A percentile compares a stretch with the other conserved stretches of the same genome.
These are phyloP conservation scores for Tauraco hartlaubi DNA, from an alignment of 2,797 vertebrate species.

Conservation along the genomic window DNA sequence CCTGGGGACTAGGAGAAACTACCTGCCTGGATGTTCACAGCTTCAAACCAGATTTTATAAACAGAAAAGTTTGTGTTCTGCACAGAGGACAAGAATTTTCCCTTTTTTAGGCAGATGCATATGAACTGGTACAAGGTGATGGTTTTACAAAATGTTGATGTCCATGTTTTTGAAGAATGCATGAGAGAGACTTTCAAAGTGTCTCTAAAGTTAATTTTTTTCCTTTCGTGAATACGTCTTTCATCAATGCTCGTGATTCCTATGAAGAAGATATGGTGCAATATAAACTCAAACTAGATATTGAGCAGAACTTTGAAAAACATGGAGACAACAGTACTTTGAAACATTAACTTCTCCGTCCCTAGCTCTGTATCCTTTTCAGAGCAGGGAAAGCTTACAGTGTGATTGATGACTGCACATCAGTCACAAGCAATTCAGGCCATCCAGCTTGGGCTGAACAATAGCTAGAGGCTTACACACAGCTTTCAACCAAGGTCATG, in stretches of 20 bases:
- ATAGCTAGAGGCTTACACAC: neutral
- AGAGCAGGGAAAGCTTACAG: neutral
- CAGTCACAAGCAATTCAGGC: slow-evolving; percentile 1
- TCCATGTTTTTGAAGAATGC: neutral
- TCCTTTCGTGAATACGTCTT: neutral
- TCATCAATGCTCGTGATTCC: neutral
- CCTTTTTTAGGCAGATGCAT: neutral
- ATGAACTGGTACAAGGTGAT: neutral
- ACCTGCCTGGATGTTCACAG: slow-evolving; percentile 29
- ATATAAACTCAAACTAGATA: neutral
- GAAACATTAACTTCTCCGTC: neutral
- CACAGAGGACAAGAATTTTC: neutral
- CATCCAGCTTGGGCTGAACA: neutral
- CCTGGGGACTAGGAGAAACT: slow-evolving; percentile 15
- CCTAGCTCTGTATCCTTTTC: neutral
- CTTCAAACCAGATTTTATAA: slow-evolving; percentile 26
- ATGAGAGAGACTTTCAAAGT: neutral
- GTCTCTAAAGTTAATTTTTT: neutral
- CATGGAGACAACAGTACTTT: neutral
- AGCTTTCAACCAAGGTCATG: slow-evolving; percentile 12
- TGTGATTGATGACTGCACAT: slow-evolving; percentile 28
- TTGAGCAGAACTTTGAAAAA: neutral
- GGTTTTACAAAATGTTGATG: neutral
- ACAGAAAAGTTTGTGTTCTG: neutral
- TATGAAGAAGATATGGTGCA: neutral